Conservation (phyloP, 2,888 invertebrate species). For the Brenthis ino region DNA sequence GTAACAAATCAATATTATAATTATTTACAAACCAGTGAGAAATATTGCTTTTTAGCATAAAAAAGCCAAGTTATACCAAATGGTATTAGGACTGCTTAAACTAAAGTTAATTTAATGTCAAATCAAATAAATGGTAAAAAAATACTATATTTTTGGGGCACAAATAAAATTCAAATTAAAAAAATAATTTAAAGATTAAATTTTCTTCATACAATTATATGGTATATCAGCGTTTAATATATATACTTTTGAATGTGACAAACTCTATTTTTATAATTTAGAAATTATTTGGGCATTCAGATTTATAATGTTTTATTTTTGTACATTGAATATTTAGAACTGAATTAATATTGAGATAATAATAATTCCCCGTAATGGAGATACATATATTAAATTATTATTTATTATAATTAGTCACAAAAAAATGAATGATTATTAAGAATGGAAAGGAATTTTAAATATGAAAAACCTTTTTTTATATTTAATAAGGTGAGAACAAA, state of each 20-base stretch:
- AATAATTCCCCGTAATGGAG: no score
- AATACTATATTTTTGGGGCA: not conserved
- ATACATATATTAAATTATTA: no score
- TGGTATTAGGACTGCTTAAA: not conserved
- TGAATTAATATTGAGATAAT: no score
- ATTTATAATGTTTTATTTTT: constrained; percentile 15
- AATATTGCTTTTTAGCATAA: not conserved
- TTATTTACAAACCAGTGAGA: constrained; percentile 17
- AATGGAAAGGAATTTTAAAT: no score
- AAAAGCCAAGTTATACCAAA: not conserved
- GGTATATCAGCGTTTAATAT: not conserved
- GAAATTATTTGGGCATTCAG: constrained; percentile 12
- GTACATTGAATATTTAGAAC: constrained; percentile 2
- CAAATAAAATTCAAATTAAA: not conserved
- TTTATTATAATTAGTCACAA: no score
- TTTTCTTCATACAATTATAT: constrained; percentile 1
- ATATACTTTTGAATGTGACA: constrained; percentile 14
- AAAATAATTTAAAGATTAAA: no score
- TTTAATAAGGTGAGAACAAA: no score
- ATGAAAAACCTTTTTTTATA: no score
- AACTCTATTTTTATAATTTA: constrained; percentile 19
- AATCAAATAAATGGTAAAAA: not conserved
- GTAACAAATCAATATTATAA: constrained; percentile 73
- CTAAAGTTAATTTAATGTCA: not conserved
- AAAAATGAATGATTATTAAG: no score